phyloP scores from a whole-genome alignment of 2,113 vertebrate genomes.

The Notechis scutatus region DNA sequence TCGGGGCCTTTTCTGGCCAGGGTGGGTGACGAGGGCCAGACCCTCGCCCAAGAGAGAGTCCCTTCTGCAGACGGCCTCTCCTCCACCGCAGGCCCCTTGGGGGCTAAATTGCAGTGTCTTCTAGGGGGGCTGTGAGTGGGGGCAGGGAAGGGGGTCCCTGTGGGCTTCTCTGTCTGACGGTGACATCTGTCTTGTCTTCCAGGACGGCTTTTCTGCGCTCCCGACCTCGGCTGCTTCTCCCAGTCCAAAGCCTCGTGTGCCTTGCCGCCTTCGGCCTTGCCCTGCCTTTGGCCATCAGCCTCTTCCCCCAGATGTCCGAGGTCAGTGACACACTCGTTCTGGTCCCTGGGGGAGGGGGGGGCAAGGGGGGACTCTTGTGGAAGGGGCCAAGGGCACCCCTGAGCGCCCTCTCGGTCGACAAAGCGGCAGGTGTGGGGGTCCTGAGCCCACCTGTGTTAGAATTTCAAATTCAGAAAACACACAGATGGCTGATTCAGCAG shows the following conservation, averaged over 20 bases:
- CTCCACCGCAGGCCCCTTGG: background rate
- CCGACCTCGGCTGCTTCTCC: constrained; percentile 77
- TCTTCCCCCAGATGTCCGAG: constrained; percentile 95
- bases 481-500: too few relatives aligned
- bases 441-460: background rate
- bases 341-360: background rate
- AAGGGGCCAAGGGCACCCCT: background rate
- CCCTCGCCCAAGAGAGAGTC: background rate
- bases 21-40: background rate
- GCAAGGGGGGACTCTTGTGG: background rate
- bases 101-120: background rate
- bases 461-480: too few relatives aligned
- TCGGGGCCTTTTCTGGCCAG: background rate
- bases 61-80: background rate
- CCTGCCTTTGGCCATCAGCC: constrained; percentile 92
- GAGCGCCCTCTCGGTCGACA: background rate
- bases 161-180: background rate
- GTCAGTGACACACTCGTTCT: constrained; percentile 64
- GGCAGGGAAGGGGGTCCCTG: accelerated
- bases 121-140: too few relatives aligned
- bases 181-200: constrained; percentile 35
- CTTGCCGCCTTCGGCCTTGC: constrained; percentile 88
- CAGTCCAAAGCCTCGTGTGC: constrained; percentile 88
- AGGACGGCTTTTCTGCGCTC: constrained; percentile 82
- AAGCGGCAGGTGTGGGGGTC: background rate